Evolutionary conservation across 2,797 vertebrate genomes (phyloP), one percentile per base, ranked within the genome.

Genomic region (Megalops cyprinoides): DNA sequence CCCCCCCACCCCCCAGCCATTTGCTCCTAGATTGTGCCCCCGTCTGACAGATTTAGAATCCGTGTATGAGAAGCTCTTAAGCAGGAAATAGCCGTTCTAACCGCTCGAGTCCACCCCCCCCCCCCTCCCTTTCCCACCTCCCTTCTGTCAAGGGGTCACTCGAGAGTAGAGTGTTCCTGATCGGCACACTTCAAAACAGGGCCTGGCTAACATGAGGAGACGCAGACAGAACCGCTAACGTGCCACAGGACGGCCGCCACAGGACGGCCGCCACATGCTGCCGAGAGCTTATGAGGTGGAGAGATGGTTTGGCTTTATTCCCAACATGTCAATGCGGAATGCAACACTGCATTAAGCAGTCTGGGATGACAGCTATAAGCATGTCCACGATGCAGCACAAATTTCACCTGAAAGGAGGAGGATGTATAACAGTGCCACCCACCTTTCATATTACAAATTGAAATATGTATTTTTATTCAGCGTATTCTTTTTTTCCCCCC

Each of bases 1-100:
- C 85, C 90, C 87, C 91, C 88, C 90, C 90, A n/a, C n/a, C n/a
- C n/a, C n/a, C n/a, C n/a, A n/a, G n/a, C n/a, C n/a, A n/a, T n/a
- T n/a, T 89, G 87, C 85, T 86, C 85, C 87, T 84, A 87, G 37
- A 89, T 87, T 88, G 90, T 85, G 91, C 89, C 81, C 83, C 18
- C 51, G 9, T 44, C 31, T 48, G 28, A 46, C 7, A 86, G 85
- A 88, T 88, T 83, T 88, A 84, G 71, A 65, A 83, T 77, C 46
- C 39, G 14, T 76, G 8, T 83, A 89, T 89, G 89, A 84, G 87
- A 88, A 89, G 85, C 87, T 12, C 42, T 80, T 82, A 85, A 84
- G 88, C 83, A 88, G 84, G 83, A 82, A 87, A 82, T 79, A 58
- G 74, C 82, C 84, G 84, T 87, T 69, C 28, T 78, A 74, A 79